phyloP scores from a whole-genome alignment of 2,113 vertebrate genomes.

The Protobothrops flavoviridis region DNA sequence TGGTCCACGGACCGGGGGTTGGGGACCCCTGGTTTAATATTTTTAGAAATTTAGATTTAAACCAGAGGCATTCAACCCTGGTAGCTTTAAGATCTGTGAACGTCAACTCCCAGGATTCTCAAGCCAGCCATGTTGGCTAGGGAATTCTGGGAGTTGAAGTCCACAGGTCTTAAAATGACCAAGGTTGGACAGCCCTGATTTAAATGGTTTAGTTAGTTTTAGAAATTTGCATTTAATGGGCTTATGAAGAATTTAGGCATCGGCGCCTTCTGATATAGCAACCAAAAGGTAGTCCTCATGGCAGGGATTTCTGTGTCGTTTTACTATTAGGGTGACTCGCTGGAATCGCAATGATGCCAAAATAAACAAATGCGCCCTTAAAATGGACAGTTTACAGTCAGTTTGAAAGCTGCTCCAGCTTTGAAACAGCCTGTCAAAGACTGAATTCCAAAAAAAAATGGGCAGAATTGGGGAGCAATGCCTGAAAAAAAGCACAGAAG shows the following conservation, averaged over 20 bases:
- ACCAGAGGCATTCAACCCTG: not conserved
- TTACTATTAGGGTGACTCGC: not conserved
- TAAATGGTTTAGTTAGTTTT: not conserved
- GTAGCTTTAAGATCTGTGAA: not conserved
- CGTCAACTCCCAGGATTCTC: not conserved
- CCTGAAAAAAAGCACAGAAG: not conserved
- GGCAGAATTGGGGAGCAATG: not conserved
- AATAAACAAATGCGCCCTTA: not conserved
- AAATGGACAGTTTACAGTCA: not conserved
- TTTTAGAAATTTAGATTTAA: not conserved
- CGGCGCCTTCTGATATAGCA: not conserved
- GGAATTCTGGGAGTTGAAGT: not conserved
- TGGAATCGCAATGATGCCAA: not conserved
- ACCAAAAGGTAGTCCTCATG: not conserved
- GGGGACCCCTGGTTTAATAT: not conserved
- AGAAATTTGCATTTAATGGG: not conserved
- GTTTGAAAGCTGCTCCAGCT: not conserved
- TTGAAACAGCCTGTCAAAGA: not conserved
- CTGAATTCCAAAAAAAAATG: not conserved
- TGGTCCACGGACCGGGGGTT: no score
- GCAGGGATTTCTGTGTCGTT: not conserved
- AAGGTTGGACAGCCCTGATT: not conserved
- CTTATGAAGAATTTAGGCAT: not conserved
- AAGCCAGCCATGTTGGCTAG: not conserved
- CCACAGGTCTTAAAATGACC: not conserved